Percentiles rank a stretch among this genome's conserved stretches.
These are phyloP conservation scores for Dinocampus coccinellae DNA, from an alignment of 2,888 invertebrate species.

Conservation along the genomic window DNA sequence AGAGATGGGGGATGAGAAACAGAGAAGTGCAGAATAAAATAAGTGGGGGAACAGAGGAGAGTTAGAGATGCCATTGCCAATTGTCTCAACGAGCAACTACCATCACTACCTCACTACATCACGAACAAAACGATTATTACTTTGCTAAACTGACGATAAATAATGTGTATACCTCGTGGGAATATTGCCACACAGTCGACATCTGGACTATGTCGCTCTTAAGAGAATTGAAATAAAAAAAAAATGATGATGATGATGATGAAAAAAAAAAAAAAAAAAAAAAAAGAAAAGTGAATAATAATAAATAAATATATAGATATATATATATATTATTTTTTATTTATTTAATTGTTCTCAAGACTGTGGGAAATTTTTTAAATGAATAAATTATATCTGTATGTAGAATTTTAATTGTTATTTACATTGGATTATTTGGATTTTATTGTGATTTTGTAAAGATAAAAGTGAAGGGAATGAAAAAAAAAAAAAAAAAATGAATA, in stretches of 20 bases:
- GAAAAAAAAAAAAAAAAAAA: neutral
- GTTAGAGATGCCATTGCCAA: slow-evolving; percentile 15
- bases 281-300: neutral
- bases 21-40: too few species aligned
- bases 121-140: slow-evolving; percentile 45
- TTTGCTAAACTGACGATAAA: slow-evolving; percentile 48
- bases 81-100: slow-evolving; percentile 24
- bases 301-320: neutral
- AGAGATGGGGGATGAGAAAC: slow-evolving; percentile 18
- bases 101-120: slow-evolving; percentile 9
- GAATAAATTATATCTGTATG: too few species aligned
- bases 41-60: neutral
- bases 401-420: too few species aligned
- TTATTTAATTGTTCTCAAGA: neutral
- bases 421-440: too few species aligned
- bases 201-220: slow-evolving; percentile 5
- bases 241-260: neutral
- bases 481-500: too few species aligned
- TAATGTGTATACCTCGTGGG: slow-evolving; percentile 39
- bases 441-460: too few species aligned
- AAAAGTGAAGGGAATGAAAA: too few species aligned
- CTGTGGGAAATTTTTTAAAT: too few species aligned
- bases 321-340: too few species aligned
- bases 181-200: slow-evolving; percentile 7
- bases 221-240: neutral